Conservation (phyloP, 2,113 vertebrate genomes). For the Pteronura brasiliensis region DNA sequence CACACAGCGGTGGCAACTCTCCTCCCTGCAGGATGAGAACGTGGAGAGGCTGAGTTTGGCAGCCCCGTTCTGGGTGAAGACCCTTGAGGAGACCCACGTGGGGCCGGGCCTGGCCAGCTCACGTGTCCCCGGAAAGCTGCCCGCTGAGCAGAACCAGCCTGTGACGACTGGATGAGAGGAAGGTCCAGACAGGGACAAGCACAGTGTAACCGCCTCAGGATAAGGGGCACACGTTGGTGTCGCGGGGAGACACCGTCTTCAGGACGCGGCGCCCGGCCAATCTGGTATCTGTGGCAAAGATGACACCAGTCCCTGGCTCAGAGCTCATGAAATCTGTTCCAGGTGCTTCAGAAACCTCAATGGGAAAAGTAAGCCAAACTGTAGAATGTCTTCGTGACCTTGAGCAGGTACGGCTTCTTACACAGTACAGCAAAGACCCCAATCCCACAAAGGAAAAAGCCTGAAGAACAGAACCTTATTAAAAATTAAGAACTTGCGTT, state of each 20-base stretch:
- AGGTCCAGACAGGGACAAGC: background rate
- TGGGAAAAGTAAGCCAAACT: background rate
- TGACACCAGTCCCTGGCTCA: background rate
- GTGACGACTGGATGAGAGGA: background rate
- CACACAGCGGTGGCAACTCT: background rate
- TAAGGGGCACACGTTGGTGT: background rate
- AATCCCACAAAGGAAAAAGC: background rate
- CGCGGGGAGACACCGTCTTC: background rate
- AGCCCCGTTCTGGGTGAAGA: background rate
- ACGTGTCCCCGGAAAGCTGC: no score
- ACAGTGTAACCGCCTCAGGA: accelerated
- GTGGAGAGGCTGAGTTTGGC: no score
- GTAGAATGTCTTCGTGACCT: background rate
- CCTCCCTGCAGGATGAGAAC: no score
- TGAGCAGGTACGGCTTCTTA: background rate
- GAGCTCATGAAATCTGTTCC: background rate
- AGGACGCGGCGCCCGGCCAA: background rate
- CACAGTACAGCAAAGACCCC: background rate
- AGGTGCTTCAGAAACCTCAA: background rate
- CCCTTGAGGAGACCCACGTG: background rate
- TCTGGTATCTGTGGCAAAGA: background rate
- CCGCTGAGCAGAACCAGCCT: background rate
- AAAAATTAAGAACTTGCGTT: background rate
- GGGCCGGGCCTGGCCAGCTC: background rate
- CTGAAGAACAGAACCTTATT: no score